These are phyloP conservation scores for Falco concolor DNA, from an alignment of 2,797 vertebrate species.

Conservation along the genomic window DNA sequence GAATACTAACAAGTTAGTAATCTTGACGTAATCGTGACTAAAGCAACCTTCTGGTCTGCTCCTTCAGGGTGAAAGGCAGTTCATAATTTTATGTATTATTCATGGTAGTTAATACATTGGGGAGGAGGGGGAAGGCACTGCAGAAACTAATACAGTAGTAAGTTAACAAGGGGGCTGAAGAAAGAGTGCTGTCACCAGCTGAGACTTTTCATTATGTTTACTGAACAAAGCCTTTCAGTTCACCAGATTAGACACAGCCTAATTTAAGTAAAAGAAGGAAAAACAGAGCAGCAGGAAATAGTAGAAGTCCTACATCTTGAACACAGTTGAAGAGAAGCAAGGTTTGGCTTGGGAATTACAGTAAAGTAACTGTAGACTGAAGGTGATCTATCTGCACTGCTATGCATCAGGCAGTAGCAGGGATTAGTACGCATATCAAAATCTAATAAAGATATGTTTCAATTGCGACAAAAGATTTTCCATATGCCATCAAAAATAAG, in stretches of 20 bases:
- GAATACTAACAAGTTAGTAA: neutral
- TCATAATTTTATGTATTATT: slow-evolving; percentile 16
- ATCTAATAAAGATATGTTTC: neutral
- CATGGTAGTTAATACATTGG: neutral
- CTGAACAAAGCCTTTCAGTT: neutral
- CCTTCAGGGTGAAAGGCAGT: slow-evolving; percentile 4
- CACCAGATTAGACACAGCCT: neutral
- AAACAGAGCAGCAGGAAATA: neutral
- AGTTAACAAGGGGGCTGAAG: neutral
- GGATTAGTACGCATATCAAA: neutral
- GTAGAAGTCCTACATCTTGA: neutral
- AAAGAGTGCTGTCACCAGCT: neutral
- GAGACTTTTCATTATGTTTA: neutral
- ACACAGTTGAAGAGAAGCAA: neutral
- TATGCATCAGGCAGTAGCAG: neutral
- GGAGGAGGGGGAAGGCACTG: neutral
- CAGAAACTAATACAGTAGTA: neutral
- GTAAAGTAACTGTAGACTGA: neutral
- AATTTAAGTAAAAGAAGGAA: neutral
- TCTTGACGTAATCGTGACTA: neutral
- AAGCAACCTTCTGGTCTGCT: neutral
- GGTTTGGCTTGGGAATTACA: neutral
- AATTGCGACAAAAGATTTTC: neutral
- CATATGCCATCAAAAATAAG: neutral
- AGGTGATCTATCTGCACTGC: neutral